A percentile compares a stretch with the other conserved stretches of the same genome.
Evolutionary conservation across 1,140 invertebrate genomes (phyloP).

Genomic region (Lineus longissimus): DNA sequence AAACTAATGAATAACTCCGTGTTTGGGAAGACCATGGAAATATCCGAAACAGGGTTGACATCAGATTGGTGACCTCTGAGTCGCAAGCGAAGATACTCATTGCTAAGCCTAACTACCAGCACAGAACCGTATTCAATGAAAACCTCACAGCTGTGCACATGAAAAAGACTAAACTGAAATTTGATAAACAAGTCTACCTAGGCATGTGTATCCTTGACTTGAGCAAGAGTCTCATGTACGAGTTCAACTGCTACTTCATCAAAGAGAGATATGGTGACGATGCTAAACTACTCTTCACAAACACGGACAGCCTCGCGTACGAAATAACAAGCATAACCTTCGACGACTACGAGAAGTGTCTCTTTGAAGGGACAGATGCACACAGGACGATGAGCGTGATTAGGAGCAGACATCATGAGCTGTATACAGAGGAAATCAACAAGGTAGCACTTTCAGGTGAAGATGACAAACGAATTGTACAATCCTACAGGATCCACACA

Average conservation of each 20-base stretch:
- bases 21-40: slow-evolving; percentile 56
- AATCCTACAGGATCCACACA: too few relatives aligned
- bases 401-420: too few relatives aligned
- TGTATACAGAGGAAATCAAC: too few relatives aligned
- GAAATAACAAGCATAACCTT: too few relatives aligned
- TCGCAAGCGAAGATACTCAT: slow-evolving; percentile 27
- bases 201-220: slow-evolving; percentile 30
- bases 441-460: too few relatives aligned
- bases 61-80: slow-evolving; percentile 24
- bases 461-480: too few relatives aligned
- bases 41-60: slow-evolving; percentile 38
- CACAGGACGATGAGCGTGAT: too few relatives aligned
- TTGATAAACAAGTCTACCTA: slow-evolving; percentile 29
- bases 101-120: slow-evolving; percentile 44
- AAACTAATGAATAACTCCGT: slow-evolving; percentile 53
- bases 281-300: slow-evolving; percentile 42
- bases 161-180: slow-evolving; percentile 20
- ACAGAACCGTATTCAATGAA: slow-evolving; percentile 39
- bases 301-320: slow-evolving; percentile 54
- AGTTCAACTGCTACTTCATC: slow-evolving; percentile 40
- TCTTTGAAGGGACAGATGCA: too few relatives aligned
- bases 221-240: slow-evolving; percentile 33
- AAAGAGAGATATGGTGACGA: slow-evolving; percentile 38
- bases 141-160: slow-evolving; percentile 24
- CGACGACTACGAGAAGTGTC: too few relatives aligned